Percentiles rank a stretch among this genome's conserved stretches.
These are phyloP conservation scores for Cryptus armator DNA, from an alignment of 2,888 invertebrate species.

Conservation along the genomic window DNA sequence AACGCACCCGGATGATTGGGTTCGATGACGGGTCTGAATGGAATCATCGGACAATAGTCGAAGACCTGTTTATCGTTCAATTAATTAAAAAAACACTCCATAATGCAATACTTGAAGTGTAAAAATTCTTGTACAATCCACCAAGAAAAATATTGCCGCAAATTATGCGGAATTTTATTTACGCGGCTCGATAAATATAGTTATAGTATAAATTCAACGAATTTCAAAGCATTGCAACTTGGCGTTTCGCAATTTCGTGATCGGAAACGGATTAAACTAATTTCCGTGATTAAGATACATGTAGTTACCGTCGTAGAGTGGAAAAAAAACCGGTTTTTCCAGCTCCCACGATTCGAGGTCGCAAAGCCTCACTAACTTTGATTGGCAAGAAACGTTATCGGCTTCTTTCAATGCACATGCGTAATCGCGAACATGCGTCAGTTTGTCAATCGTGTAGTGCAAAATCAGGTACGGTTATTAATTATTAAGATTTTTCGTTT, in stretches of 20 bases:
- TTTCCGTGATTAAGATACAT: not conserved
- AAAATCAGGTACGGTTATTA: not conserved
- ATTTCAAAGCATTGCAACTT: not conserved
- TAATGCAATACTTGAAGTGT: not conserved
- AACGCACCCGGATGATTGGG: slow-evolving; percentile 90
- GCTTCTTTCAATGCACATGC: not conserved
- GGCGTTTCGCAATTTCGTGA: slow-evolving; percentile 14
- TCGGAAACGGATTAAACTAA: slow-evolving; percentile 30
- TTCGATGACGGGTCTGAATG: slow-evolving; percentile 92
- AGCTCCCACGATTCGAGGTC: slow-evolving; percentile 36
- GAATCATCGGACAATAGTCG: slow-evolving; percentile 87
- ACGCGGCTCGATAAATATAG: not conserved
- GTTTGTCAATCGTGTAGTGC: not conserved
- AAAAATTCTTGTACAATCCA: not conserved
- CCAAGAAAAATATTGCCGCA: not conserved
- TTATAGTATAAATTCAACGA: not conserved
- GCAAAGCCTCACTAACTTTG: not conserved
- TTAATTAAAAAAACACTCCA: not conserved
- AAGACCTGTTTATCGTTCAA: slow-evolving; percentile 21
- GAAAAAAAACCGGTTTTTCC: slow-evolving; percentile 28
- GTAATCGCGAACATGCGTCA: not conserved
- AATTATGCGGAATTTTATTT: slow-evolving; percentile 20
- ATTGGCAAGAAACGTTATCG: slow-evolving; percentile 2
- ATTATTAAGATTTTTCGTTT: too few species aligned
- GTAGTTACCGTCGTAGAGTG: not conserved